Evolutionary conservation across 2,797 vertebrate genomes (phyloP).

Genomic region (Sebastes steindachneri): DNA sequence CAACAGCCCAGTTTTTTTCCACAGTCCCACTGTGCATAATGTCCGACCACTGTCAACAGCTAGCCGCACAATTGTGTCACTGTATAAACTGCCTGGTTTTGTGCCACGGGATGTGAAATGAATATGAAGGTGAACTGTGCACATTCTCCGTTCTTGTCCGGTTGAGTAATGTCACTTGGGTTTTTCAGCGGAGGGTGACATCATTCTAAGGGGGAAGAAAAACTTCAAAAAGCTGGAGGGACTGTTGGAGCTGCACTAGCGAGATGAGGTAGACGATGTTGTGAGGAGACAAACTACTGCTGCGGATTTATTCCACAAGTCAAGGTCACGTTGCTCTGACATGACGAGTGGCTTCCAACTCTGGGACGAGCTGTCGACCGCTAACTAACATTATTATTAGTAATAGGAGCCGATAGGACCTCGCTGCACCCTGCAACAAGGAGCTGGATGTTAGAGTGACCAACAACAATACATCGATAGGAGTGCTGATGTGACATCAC

Average conservation of each 20-base stretch:
- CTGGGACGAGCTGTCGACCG: constrained; percentile 54
- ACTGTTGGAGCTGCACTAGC: constrained; percentile 40
- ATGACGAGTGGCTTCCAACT: constrained; percentile 65
- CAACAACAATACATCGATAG: constrained; percentile 11
- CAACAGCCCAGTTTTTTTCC: constrained; percentile 71
- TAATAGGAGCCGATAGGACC: constrained; percentile 67
- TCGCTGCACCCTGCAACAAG: constrained; percentile 47
- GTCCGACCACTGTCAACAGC: constrained; percentile 73
- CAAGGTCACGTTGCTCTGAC: constrained; percentile 67
- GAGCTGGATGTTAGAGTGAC: constrained; percentile 26
- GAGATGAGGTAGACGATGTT: constrained; percentile 68
- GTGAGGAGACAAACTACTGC: constrained; percentile 57
- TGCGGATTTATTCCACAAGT: constrained; percentile 61
- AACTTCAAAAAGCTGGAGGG: constrained; percentile 61
- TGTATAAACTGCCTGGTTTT: constrained; percentile 57
- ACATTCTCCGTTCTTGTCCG: constrained; percentile 67
- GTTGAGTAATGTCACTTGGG: constrained; percentile 78
- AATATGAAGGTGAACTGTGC: constrained; percentile 74
- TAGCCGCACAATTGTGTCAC: constrained; percentile 67
- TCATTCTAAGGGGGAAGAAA: constrained; percentile 68
- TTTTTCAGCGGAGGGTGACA: constrained; percentile 67
- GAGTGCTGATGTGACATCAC: constrained; percentile 53
- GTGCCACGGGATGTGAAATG: constrained; percentile 70
- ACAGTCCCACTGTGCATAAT: constrained; percentile 69
- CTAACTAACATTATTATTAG: constrained; percentile 70